phyloP scores from a whole-genome alignment of 1,140 invertebrate genomes.

The Diabrotica undecimpunctata region DNA sequence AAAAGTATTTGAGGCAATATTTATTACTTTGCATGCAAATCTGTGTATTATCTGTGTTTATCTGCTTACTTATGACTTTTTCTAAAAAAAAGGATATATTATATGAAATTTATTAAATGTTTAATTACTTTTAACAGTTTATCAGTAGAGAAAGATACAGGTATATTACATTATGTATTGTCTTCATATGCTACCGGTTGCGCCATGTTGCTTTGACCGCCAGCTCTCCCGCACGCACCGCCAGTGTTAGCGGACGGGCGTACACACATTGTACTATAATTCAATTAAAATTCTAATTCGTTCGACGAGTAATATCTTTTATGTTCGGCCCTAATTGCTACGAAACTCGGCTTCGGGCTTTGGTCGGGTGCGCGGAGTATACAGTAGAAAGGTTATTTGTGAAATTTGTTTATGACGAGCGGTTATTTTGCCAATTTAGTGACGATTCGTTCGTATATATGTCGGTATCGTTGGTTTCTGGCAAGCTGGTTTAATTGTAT shows the following conservation, averaged over 20 bases:
- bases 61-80: no score
- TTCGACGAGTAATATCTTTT: constrained; percentile 32
- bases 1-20: no score
- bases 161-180: no score
- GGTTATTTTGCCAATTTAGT: constrained; percentile 20
- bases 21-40: no score
- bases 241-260: constrained; percentile 6
- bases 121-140: no score
- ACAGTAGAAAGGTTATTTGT: constrained; percentile 2
- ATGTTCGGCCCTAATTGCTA: constrained; percentile 27
- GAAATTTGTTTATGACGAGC: constrained; percentile 32
- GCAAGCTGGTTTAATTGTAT: background rate
- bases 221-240: background rate
- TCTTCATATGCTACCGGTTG: no score
- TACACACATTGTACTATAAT: constrained; percentile 33
- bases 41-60: no score
- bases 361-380: background rate
- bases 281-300: constrained; percentile 39
- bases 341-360: constrained; percentile 7
- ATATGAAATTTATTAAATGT: no score
- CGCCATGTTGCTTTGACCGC: no score
- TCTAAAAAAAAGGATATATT: no score
- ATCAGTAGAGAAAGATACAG: no score
- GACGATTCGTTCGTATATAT: constrained; percentile 2
- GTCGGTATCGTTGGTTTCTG: background rate